These are phyloP conservation scores for Drosophila siamana DNA, from an alignment of 2,888 invertebrate species.

Conservation along the genomic window DNA sequence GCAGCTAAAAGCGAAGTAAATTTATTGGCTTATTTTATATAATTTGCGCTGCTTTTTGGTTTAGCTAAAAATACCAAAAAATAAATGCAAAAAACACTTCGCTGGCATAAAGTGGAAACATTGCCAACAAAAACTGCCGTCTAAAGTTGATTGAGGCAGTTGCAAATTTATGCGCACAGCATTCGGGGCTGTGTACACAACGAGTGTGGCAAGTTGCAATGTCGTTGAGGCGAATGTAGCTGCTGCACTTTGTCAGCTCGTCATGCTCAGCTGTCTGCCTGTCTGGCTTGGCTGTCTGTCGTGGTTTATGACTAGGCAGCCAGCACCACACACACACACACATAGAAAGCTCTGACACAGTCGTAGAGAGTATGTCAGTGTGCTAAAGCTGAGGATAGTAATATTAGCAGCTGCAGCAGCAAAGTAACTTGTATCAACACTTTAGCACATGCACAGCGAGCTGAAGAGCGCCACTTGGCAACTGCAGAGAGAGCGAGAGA, in stretches of 20 bases:
- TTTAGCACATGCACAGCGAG: conserved; percentile 71
- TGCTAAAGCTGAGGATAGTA: conserved; percentile 60
- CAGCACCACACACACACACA: conserved; percentile 23
- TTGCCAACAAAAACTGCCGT: neutral
- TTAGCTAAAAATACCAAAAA: no score
- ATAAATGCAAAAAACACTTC: no score
- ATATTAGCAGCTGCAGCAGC: conserved; percentile 40
- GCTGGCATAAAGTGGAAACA: no score
- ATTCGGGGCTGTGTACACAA: conserved; percentile 56
- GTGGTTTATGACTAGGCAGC: conserved; percentile 52
- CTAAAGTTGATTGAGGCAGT: neutral
- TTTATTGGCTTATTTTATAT: no score
- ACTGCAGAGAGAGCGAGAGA: neutral
- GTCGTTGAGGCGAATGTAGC: conserved; percentile 50
- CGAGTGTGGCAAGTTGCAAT: conserved; percentile 12
- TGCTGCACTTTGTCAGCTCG: conserved; percentile 75
- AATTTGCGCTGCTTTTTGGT: no score
- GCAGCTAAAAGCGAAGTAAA: neutral
- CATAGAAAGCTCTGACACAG: conserved; percentile 19
- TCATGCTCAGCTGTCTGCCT: conserved; percentile 74
- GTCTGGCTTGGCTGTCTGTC: conserved; percentile 41
- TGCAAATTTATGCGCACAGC: conserved; percentile 17
- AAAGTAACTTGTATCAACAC: conserved; percentile 79
- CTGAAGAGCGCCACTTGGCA: conserved; percentile 65
- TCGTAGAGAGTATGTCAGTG: conserved; percentile 63